Evolutionary conservation across 2,888 invertebrate genomes (phyloP).

Genomic region (Heliothis peltigera): DNA sequence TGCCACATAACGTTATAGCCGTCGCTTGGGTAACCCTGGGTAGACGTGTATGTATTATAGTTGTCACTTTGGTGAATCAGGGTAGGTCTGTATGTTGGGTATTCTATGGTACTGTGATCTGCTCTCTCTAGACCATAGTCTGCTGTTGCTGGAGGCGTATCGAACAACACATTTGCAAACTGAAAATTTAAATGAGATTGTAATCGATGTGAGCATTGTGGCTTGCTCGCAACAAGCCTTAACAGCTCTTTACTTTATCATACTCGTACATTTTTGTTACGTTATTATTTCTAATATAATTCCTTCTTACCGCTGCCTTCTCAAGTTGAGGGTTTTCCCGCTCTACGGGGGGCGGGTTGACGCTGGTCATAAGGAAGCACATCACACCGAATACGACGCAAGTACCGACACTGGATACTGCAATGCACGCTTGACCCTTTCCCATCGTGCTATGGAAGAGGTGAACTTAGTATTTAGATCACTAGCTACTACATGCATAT

Average conservation of each 20-base stretch:
- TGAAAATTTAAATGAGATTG: constrained; percentile 20
- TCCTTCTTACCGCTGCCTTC: too few species aligned
- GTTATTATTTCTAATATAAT: too few species aligned
- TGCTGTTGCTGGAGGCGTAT: constrained; percentile 2
- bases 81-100: background rate
- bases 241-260: too few species aligned
- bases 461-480: background rate
- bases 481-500: too few species aligned
- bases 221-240: too few species aligned
- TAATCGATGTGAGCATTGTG: background rate
- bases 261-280: too few species aligned
- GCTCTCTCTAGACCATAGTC: constrained; percentile 48
- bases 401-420: constrained; percentile 50
- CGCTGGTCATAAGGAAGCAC: constrained; percentile 66
- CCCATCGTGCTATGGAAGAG: constrained; percentile 45
- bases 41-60: too few species aligned
- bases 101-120: constrained; percentile 12
- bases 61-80: background rate
- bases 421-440: constrained; percentile 52
- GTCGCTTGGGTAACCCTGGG: background rate
- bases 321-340: background rate
- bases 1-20: background rate
- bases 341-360: constrained; percentile 67
- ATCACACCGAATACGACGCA: constrained; percentile 63
- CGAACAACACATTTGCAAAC: constrained; percentile 20